These are phyloP conservation scores for Oreochromis niloticus DNA, from an alignment of 2,113 vertebrate genomes.

Conservation along the genomic window DNA sequence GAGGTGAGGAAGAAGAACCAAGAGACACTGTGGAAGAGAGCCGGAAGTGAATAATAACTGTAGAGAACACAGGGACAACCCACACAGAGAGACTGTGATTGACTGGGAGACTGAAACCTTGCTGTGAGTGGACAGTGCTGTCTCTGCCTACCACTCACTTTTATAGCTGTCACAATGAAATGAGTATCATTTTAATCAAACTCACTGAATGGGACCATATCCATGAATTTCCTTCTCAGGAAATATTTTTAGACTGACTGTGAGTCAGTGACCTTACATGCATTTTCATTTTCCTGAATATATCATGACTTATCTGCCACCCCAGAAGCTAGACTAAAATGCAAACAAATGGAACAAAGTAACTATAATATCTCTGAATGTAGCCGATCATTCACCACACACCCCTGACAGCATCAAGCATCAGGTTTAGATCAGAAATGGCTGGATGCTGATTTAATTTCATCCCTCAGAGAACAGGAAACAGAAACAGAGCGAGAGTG, in stretches of 20 bases:
- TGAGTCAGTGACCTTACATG: background rate
- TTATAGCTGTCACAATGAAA: background rate
- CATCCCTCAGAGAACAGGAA: constrained; percentile 6
- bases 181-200: background rate
- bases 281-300: background rate
- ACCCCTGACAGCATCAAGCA: background rate
- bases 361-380: background rate
- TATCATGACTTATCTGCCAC: background rate
- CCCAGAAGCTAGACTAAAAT: background rate
- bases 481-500: background rate
- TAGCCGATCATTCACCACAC: background rate
- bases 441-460: constrained; percentile 25
- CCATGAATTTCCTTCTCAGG: background rate
- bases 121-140: background rate
- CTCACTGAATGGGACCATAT: background rate
- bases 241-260: background rate
- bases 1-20: background rate
- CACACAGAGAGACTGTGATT: background rate
- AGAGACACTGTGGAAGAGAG: background rate
- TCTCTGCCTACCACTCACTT: background rate
- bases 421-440: background rate
- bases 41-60: background rate
- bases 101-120: background rate
- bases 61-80: background rate
- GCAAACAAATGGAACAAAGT: background rate